phyloP scores from a whole-genome alignment of 2,797 vertebrate genomes.

The Arrhamphus sclerolepis region DNA sequence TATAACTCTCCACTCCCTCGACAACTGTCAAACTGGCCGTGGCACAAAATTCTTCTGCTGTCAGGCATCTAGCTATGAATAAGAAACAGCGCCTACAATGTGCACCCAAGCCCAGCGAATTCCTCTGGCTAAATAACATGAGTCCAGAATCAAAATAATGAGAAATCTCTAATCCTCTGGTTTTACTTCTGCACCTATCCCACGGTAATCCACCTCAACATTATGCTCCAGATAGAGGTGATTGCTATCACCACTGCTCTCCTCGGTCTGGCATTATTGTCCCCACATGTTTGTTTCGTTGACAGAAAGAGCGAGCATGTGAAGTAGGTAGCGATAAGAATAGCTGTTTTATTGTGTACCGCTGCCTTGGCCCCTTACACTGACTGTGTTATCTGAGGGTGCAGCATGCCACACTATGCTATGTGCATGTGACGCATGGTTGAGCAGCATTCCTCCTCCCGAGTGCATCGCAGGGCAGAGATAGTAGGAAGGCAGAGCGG shows the following conservation, averaged over 20 bases:
- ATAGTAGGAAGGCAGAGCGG: constrained; percentile 69
- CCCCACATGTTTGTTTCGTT: constrained; percentile 40
- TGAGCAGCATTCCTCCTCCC: constrained; percentile 73
- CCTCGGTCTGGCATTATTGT: constrained; percentile 25
- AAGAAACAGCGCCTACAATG: neutral
- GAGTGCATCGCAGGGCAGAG: constrained; percentile 71
- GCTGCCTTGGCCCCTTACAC: constrained; percentile 73
- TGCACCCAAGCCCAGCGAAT: neutral
- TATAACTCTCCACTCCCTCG: constrained; percentile 30
- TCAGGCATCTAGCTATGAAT: neutral
- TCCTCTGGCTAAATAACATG: neutral
- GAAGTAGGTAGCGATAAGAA: constrained; percentile 72
- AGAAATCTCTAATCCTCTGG: neutral
- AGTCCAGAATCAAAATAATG: neutral
- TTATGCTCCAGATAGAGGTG: constrained; percentile 12
- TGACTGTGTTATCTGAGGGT: constrained; percentile 79
- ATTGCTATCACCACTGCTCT: constrained; percentile 33
- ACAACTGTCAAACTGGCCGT: constrained; percentile 36
- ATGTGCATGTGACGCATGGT: constrained; percentile 76
- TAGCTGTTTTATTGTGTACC: constrained; percentile 79
- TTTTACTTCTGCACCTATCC: neutral
- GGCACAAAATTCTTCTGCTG: constrained; percentile 21
- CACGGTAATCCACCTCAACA: no score
- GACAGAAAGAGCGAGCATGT: constrained; percentile 39
- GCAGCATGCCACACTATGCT: constrained; percentile 75